phyloP scores from a whole-genome alignment of 2,797 vertebrate species.

The Urocyon cinereoargenteus region DNA sequence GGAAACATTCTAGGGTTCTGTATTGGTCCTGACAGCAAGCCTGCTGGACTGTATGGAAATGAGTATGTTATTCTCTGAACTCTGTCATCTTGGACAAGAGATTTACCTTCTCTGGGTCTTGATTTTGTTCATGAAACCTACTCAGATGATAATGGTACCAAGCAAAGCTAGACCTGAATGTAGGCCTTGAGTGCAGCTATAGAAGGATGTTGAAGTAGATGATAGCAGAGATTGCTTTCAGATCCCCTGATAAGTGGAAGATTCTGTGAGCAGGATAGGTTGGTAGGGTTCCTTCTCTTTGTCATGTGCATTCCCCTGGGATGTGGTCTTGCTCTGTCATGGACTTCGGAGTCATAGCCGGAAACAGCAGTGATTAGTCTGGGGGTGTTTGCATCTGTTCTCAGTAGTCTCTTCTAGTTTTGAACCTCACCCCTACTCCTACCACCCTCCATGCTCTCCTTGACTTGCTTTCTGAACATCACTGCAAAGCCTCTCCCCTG shows the following conservation, averaged over 20 bases:
- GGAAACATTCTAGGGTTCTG: not conserved
- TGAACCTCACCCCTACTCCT: not conserved
- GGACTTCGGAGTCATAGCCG: fast-evolving
- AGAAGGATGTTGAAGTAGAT: not conserved
- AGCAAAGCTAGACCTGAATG: not conserved
- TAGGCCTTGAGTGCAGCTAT: not conserved
- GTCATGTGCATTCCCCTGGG: not conserved
- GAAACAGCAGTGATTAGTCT: not conserved
- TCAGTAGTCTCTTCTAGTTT: not conserved
- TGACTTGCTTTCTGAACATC: not conserved
- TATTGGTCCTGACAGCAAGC: not conserved
- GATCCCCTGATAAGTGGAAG: not conserved
- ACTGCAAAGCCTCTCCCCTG: not conserved
- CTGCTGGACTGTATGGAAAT: not conserved
- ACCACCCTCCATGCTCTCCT: not conserved
- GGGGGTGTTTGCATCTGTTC: not conserved
- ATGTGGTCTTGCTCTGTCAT: not conserved
- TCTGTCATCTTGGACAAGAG: not conserved
- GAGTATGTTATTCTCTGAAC: not conserved
- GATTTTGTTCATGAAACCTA: not conserved
- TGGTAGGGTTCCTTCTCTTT: not conserved
- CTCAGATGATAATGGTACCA: not conserved
- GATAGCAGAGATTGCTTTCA: not conserved
- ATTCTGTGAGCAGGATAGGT: not conserved
- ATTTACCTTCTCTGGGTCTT: not conserved